Evolutionary conservation across 2,888 invertebrate species (phyloP), one percentile per base, ranked within the genome.

Genomic region (Phrixothrix hirtus): DNA sequence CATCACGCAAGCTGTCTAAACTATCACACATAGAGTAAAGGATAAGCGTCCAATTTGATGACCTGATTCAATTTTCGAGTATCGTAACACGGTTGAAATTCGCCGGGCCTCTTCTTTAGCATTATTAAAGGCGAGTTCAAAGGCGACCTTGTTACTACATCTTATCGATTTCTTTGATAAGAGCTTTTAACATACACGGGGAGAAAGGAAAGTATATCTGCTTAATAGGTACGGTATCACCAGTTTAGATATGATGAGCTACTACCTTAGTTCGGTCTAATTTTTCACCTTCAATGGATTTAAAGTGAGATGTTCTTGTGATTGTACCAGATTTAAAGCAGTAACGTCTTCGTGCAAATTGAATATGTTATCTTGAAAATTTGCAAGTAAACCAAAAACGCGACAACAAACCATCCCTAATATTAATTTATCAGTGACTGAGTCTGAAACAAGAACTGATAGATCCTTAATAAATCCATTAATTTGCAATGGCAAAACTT

Each of bases 101-200:
- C 55, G 6, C 60, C 62, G 38, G 55, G n/a, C 38, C 12, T 30
- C 43, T 66, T 67, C 13, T 54, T 58, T 4, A 62, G 58, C 10
- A 66, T 39, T 0, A 64, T 26, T 1, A 65, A 59, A 0, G 63
- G 63, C 3, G 59, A 61, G 31, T 50, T 53, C 62, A 63, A 65
- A 6, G 60, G 57, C 29, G 43, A 31, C 2, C 7, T 25, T 14
- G 7, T 17, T 17, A 1, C 2, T 17, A 10, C 35, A 16, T 35
- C n/a, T n/a, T n/a, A n/a, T n/a, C n/a, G n/a, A n/a, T 7, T 36
- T 57, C 52, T 12, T 13, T 11, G 37, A 58, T 44, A 0, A 53
- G 32, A n/a, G 26, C 27, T 10, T 26, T 26, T 16, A 48, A n/a
- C 32, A 43, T 14, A 7, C 9, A 5, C 7, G 58, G 61, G 0